A percentile compares a stretch with the other conserved stretches of the same genome.
phyloP scores from a whole-genome alignment of 2,113 vertebrate species.

The Machaerirhynchus nigripectus region DNA sequence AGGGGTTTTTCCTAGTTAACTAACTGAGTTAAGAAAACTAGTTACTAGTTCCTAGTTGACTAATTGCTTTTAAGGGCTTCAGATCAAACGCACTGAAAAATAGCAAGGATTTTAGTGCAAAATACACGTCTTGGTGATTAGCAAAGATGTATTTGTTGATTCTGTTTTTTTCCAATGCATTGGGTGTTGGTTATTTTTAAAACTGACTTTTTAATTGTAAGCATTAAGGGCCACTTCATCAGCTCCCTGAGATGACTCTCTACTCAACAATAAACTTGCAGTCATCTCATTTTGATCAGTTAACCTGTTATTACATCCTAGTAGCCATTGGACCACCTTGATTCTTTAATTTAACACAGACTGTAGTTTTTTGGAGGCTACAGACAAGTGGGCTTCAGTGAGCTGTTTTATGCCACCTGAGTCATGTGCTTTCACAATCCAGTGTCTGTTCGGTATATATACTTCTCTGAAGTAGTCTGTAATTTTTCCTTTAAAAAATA shows the following conservation, averaged over 20 bases:
- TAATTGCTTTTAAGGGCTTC: background rate
- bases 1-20: background rate
- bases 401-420: background rate
- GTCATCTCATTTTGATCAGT: background rate
- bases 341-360: background rate
- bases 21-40: background rate
- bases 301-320: background rate
- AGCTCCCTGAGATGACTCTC: background rate
- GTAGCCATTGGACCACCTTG: background rate
- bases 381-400: background rate
- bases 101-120: background rate
- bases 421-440: background rate
- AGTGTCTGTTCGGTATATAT: background rate
- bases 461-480: background rate
- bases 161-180: background rate
- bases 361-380: background rate
- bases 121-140: background rate
- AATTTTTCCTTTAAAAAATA: background rate
- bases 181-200: background rate
- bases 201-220: background rate
- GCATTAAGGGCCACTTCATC: background rate
- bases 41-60: background rate
- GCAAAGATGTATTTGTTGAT: background rate
- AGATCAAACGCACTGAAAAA: background rate
- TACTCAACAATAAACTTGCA: background rate